Evolutionary conservation across 2,113 vertebrate species (phyloP).

Genomic region (Phocoena sinus): DNA sequence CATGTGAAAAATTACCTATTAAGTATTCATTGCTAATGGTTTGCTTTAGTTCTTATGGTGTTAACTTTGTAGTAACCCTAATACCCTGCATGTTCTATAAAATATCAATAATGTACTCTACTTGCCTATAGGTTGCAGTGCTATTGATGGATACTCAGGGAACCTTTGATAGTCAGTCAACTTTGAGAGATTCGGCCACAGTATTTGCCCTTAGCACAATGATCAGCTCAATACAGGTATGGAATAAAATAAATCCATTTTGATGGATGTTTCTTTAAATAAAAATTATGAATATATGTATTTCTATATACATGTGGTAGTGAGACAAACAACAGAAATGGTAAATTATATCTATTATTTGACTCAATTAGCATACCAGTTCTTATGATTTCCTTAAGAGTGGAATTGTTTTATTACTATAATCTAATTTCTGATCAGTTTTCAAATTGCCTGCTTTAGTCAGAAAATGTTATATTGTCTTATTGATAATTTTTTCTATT

Average conservation of each 20-base stretch:
- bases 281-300: constrained; percentile 6
- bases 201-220: constrained; percentile 99
- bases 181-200: constrained; percentile 95
- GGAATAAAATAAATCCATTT: background rate
- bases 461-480: background rate
- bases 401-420: background rate
- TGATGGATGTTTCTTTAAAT: constrained; percentile 9
- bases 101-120: background rate
- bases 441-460: background rate
- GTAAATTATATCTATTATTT: background rate
- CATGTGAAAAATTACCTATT: background rate
- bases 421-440: constrained; percentile 29
- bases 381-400: background rate
- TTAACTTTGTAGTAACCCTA: background rate
- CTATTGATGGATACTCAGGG: constrained; percentile 98
- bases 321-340: constrained; percentile 3
- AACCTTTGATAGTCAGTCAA: constrained; percentile 98
- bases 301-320: background rate
- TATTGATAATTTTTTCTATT: constrained; percentile 27
- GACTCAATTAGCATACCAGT: background rate
- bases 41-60: background rate
- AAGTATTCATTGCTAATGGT: background rate
- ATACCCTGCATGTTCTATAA: background rate
- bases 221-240: constrained; percentile 99
- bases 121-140: constrained; percentile 87